Evolutionary conservation across 2,888 invertebrate species (phyloP).

Genomic region (Galeopsomyia nigrocyanea): DNA sequence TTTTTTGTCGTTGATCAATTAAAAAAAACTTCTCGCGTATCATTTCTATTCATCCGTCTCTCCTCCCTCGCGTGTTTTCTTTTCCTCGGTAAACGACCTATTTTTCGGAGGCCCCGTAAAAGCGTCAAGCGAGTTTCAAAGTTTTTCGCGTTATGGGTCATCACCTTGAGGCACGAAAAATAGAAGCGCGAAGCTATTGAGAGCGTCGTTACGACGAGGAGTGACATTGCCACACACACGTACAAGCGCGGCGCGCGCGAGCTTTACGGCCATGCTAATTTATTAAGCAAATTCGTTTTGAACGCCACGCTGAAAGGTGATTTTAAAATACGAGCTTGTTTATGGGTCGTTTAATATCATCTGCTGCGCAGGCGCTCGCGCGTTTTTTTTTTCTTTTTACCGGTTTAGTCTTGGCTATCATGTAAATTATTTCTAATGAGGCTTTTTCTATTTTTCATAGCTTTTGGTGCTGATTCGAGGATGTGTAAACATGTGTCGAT

Average conservation of each 20-base stretch:
- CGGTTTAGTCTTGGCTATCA: not conserved
- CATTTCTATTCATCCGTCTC: not conserved
- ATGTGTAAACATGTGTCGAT: too few relatives aligned
- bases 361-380: not conserved
- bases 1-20: not conserved
- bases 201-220: constrained; percentile 22
- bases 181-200: not conserved
- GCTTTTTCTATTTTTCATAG: constrained; percentile 8
- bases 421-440: constrained; percentile 20
- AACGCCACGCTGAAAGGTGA: constrained; percentile 21
- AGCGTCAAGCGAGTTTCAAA: constrained; percentile 9
- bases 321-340: constrained; percentile 36
- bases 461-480: too few relatives aligned
- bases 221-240: constrained; percentile 22
- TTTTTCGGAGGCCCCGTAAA: constrained; percentile 22
- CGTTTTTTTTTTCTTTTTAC: not conserved
- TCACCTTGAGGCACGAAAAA: constrained; percentile 36
- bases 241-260: not conserved
- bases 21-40: constrained; percentile 4
- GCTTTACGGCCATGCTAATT: constrained; percentile 35
- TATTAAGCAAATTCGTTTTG: constrained; percentile 38
- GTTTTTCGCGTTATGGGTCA: constrained; percentile 9
- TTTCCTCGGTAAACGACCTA: constrained; percentile 8
- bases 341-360: constrained; percentile 40
- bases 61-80: not conserved